Conservation (phyloP, 2,797 vertebrate genomes). For the Typhlichthys subterraneus region DNA sequence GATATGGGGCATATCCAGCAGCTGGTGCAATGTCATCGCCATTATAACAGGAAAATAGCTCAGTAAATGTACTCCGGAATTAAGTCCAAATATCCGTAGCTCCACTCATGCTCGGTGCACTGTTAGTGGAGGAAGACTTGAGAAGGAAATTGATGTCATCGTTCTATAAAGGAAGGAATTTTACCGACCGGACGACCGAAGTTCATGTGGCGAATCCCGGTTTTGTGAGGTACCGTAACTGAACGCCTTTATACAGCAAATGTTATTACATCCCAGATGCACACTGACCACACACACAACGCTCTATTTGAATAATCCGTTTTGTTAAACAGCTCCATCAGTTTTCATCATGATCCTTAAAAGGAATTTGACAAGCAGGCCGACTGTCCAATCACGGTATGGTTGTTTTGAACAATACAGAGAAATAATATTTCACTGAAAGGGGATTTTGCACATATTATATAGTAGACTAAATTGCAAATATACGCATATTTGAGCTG, state of each 20-base stretch:
- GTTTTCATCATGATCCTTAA: constrained; percentile 1
- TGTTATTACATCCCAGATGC: neutral
- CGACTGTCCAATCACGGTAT: constrained; percentile 52
- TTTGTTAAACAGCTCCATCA: constrained; percentile 16
- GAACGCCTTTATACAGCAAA: neutral
- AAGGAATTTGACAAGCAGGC: constrained; percentile 45
- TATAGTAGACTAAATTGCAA: too few species aligned
- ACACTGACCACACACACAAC: neutral
- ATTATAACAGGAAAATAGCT: constrained; percentile 36
- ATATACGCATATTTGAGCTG: too few species aligned
- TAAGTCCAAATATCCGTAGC: constrained; percentile 4
- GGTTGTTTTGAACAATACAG: constrained; percentile 38
- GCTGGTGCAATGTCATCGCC: constrained; percentile 73
- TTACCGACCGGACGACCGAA: constrained; percentile 54
- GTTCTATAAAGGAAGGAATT: constrained; percentile 48
- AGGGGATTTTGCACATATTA: neutral
- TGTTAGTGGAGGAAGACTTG: constrained; percentile 17
- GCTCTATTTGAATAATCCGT: constrained; percentile 12
- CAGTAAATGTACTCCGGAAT: constrained; percentile 1
- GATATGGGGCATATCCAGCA: constrained; percentile 31
- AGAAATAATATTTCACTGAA: constrained; percentile 2
- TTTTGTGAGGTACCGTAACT: constrained; percentile 59
- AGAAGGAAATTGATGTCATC: constrained; percentile 32
- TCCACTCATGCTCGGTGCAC: constrained; percentile 1
- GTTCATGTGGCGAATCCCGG: constrained; percentile 39